phyloP scores from a whole-genome alignment of 2,888 invertebrate species.

The Portevinia maculata region DNA sequence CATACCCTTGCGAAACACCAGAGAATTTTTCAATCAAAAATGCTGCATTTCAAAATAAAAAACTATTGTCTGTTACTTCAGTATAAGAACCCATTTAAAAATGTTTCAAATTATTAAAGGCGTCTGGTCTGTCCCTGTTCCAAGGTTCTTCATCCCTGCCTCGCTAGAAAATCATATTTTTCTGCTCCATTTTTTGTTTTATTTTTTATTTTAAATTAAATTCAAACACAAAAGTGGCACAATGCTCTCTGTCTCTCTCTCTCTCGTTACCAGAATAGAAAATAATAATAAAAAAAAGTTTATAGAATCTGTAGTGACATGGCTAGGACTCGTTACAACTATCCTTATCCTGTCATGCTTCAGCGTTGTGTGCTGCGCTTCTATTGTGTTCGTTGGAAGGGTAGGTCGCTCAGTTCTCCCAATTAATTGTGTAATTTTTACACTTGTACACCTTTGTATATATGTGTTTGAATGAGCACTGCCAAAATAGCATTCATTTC shows the following conservation, averaged over 20 bases:
- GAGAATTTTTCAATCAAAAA: too few species aligned
- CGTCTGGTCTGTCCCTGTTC: not conserved
- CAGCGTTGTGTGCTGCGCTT: slow-evolving; percentile 31
- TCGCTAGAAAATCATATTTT: slow-evolving; percentile 15
- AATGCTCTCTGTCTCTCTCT: slow-evolving; percentile 47
- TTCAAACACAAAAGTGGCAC: slow-evolving; percentile 64
- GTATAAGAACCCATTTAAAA: not conserved
- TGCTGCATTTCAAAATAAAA: too few species aligned
- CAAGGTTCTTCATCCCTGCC: slow-evolving; percentile 34
- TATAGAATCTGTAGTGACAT: slow-evolving; percentile 56
- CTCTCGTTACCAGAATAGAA: too few species aligned
- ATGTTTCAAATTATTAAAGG: not conserved
- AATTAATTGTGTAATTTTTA: slow-evolving; percentile 67
- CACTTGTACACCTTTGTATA: slow-evolving; percentile 44
- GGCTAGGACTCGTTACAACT: slow-evolving; percentile 56
- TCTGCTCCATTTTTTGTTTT: not conserved
- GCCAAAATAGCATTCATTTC: slow-evolving; percentile 69
- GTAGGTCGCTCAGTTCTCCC: slow-evolving; percentile 53
- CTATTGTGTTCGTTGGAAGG: slow-evolving; percentile 45
- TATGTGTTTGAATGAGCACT: slow-evolving; percentile 15
- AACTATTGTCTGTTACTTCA: too few species aligned
- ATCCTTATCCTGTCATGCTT: slow-evolving; percentile 53
- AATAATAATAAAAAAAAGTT: slow-evolving; percentile 24
- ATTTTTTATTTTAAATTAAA: slow-evolving; percentile 56
- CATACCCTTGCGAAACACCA: too few species aligned